Evolutionary conservation across 2,888 invertebrate genomes (phyloP), one percentile per base, ranked within the genome.

Genomic region (Drepana falcataria): DNA sequence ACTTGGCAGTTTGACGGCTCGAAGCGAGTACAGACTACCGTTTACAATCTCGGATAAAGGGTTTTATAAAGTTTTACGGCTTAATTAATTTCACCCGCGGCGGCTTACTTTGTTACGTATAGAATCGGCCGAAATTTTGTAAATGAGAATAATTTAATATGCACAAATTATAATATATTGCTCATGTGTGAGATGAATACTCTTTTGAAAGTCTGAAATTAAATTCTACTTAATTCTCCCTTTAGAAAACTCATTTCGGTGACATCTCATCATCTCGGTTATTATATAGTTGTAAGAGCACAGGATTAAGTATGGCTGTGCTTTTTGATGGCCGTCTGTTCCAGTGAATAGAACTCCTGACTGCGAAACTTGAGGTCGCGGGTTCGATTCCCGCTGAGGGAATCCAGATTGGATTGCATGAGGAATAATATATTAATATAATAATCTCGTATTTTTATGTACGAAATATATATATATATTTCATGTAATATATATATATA

Each of bases 1-100:
- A 62, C 65, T 65, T 55, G 54, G 63, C 48, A 76, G 80, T n/a
- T n/a, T 81, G 76, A 60, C 65, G 64, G 58, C 56, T 67, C 65
- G 57, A 63, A 61, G 61, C 55, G 53, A 57, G 49, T 54, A 44
- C 44, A 6, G 4, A 4, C 40, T 40, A 21, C 21, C 33, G 40
- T 49, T 49, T 49, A 21, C 2, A 33, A 49, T 49, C 40, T 37
- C 40, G 40, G 40, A 40, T 40, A 49, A n/a, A n/a, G 40, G 40
- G 40, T 49, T 49, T 49, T 49, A 49, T 40, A 49, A 49, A 73
- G 21, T 35, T 49, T 49, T 40, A 40, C 21, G 21, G 49, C 33
- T 49, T 49, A 40, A 49, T 49, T 49, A 49, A 49, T 49, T 49
- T 49, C 35, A 33, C 35, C 21, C 6, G 33, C 33, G 40, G 37